Percentiles rank a stretch among this genome's conserved stretches.
Evolutionary conservation across 2,888 invertebrate species (phyloP).

Genomic region (Meganola albula): DNA sequence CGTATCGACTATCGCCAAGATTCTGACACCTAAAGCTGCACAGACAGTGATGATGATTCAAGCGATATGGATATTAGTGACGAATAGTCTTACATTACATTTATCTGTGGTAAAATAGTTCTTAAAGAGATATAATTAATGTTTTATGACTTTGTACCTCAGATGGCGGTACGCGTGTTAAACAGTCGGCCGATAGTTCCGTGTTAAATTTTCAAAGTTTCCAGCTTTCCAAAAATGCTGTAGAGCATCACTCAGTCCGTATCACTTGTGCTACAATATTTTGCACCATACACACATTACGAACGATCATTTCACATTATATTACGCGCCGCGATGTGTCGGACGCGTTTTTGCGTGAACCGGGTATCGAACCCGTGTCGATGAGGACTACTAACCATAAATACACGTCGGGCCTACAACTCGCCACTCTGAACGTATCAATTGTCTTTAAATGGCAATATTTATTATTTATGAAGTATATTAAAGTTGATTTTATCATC

Average conservation of each 20-base stretch:
- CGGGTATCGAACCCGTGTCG: conserved; percentile 57
- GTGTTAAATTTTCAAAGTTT: too few relatives aligned
- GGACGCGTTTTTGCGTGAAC: conserved; percentile 43
- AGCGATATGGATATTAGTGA: too few relatives aligned
- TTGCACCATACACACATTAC: conserved; percentile 67
- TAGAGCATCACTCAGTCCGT: conserved; percentile 34
- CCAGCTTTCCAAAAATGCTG: conserved; percentile 6
- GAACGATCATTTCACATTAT: conserved; percentile 65
- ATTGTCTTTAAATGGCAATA: conserved; percentile 64
- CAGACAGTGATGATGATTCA: too few relatives aligned
- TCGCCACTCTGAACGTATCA: conserved; percentile 63
- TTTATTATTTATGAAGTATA: conserved; percentile 60
- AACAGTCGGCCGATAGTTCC: too few relatives aligned
- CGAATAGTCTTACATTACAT: too few relatives aligned
- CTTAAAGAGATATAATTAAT: too few relatives aligned
- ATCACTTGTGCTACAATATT: conserved; percentile 44
- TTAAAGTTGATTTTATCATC: conserved; percentile 45
- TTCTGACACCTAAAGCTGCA: too few relatives aligned
- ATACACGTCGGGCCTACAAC: conserved; percentile 45
- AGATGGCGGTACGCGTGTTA: too few relatives aligned
- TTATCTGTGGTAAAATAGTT: too few relatives aligned
- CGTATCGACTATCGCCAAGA: too few relatives aligned
- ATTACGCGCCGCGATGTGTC: conserved; percentile 49
- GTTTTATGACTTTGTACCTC: too few relatives aligned
- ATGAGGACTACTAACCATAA: conserved; percentile 54